These are phyloP conservation scores for Phenganax stokvisi DNA, from an alignment of 92 coral and sea anemone species.

Conservation along the genomic window DNA sequence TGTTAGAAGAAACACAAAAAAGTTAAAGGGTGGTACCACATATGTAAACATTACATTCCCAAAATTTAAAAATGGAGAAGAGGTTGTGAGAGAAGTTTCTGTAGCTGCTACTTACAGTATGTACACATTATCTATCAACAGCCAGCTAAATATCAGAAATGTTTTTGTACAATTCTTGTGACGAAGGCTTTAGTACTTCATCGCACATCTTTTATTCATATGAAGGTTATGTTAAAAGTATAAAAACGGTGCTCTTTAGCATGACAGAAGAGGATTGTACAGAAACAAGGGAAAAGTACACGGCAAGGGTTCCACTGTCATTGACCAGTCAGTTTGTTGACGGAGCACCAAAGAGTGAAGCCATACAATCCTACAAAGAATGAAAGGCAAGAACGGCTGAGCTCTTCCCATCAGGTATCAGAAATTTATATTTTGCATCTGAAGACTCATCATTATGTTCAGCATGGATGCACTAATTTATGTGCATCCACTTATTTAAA, in stretches of 20 bases:
- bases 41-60: slow-evolving; percentile 30
- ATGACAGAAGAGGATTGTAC: slow-evolving; percentile 26
- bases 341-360: slow-evolving; percentile 21
- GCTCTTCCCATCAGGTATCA: slow-evolving; percentile 35
- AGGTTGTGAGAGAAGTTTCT: slow-evolving; percentile 20
- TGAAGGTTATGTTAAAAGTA: slow-evolving; percentile 34
- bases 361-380: slow-evolving; percentile 34
- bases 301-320: slow-evolving; percentile 22
- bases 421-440: neutral
- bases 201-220: neutral
- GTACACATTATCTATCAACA: neutral
- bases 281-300: slow-evolving; percentile 14
- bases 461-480: neutral
- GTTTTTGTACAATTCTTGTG: no score
- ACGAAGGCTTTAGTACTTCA: no score
- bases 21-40: slow-evolving; percentile 7
- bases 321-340: slow-evolving; percentile 38
- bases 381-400: slow-evolving; percentile 25
- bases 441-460: neutral
- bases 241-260: slow-evolving; percentile 19
- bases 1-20: slow-evolving; percentile 30
- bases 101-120: slow-evolving; percentile 25
- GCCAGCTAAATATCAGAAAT: no score
- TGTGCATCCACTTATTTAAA: neutral
- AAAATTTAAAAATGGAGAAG: slow-evolving; percentile 11